Percentiles rank a stretch among this genome's conserved stretches.
These are phyloP conservation scores for Hucho hucho DNA, from an alignment of 2,113 vertebrate species.

Conservation along the genomic window DNA sequence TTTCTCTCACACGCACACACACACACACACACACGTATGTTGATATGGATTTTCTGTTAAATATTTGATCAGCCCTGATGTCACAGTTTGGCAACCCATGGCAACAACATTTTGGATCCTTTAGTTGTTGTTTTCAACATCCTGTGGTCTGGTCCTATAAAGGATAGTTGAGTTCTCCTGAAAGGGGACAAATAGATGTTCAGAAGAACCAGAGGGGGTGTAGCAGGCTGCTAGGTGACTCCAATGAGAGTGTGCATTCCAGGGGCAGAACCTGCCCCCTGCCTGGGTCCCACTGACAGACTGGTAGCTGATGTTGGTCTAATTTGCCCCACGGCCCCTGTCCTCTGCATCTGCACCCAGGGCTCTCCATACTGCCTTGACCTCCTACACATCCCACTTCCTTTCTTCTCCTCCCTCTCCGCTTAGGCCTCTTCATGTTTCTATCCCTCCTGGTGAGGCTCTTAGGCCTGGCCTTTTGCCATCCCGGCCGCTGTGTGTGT, in stretches of 20 bases:
- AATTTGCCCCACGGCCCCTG: constrained; percentile 26
- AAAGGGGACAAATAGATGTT: not conserved
- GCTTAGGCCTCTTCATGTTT: constrained; percentile 26
- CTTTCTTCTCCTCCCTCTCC: constrained; percentile 18
- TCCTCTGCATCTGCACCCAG: constrained; percentile 12
- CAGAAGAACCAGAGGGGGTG: not conserved
- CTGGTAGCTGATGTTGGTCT: constrained; percentile 36
- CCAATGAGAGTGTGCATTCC: constrained; percentile 35
- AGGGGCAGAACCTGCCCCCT: constrained; percentile 11
- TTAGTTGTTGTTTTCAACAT: constrained; percentile 10
- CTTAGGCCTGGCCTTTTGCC: constrained; percentile 42
- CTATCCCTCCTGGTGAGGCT: constrained; percentile 26
- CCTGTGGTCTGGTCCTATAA: constrained; percentile 17
- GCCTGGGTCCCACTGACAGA: constrained; percentile 9
- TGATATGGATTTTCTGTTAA: constrained; percentile 35
- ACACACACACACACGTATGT: constrained; percentile 20
- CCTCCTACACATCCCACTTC: constrained; percentile 2
- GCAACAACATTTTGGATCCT: not conserved
- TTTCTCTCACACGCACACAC: not conserved
- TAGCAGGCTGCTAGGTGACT: constrained; percentile 21
- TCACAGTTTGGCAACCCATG: constrained; percentile 31
- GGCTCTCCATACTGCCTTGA: not conserved
- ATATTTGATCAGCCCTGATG: constrained; percentile 56
- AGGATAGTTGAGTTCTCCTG: not conserved
- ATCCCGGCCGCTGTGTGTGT: not conserved